Conservation (phyloP, 1,140 invertebrate species). For the Antheraea pernyi region DNA sequence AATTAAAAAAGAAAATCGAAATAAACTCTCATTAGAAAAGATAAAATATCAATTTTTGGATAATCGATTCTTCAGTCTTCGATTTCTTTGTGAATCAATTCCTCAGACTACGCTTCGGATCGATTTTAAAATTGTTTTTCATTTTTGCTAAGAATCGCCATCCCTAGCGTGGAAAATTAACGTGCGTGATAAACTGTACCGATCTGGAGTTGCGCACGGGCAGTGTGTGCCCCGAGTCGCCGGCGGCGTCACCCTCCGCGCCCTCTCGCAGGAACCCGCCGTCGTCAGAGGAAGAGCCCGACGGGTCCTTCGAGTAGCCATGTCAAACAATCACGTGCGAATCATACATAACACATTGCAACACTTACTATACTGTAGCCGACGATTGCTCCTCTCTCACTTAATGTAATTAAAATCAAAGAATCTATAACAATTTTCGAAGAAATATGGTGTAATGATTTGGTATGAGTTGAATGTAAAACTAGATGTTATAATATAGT, state of each 20-base stretch:
- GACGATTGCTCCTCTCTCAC: slow-evolving; percentile 17
- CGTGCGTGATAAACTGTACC: slow-evolving; percentile 48
- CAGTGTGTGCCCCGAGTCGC: slow-evolving; percentile 70
- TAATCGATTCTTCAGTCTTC: too few relatives aligned
- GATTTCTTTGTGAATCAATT: too few relatives aligned
- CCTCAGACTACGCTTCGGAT: too few relatives aligned
- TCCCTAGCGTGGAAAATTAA: slow-evolving; percentile 21
- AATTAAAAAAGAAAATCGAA: too few relatives aligned
- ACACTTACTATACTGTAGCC: slow-evolving; percentile 31
- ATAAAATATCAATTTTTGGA: too few relatives aligned
- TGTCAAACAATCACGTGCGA: slow-evolving; percentile 54
- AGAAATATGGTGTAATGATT: slow-evolving; percentile 36
- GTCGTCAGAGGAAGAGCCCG: slow-evolving; percentile 73
- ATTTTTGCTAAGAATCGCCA: too few relatives aligned
- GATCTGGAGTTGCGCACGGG: slow-evolving; percentile 74
- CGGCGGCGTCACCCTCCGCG: slow-evolving; percentile 51
- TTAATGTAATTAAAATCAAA: slow-evolving; percentile 2
- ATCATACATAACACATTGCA: slow-evolving; percentile 29
- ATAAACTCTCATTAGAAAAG: too few relatives aligned
- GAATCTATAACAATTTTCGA: slow-evolving; percentile 4
- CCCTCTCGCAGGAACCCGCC: slow-evolving; percentile 66
- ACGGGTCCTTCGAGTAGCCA: slow-evolving; percentile 59
- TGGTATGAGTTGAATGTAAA: slow-evolving; percentile 56
- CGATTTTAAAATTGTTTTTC: too few relatives aligned
- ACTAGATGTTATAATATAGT: slow-evolving; percentile 38